Base-by-base conservation (phyloP, 2,113 vertebrate genomes). In the Thalassarche chlororhynchos region DNA sequence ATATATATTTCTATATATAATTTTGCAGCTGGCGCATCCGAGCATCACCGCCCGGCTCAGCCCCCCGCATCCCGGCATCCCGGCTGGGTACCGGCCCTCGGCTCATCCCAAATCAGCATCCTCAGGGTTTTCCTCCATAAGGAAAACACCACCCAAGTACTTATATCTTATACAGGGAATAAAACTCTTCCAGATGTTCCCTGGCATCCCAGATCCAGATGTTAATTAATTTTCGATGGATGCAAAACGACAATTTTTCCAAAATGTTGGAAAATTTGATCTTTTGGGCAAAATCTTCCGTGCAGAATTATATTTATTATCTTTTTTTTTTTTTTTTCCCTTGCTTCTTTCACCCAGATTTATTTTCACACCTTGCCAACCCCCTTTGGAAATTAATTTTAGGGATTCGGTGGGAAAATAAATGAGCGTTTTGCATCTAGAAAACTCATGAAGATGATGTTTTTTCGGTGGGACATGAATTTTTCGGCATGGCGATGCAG, bases 381-480 rank as follows among this genome's bases (percentile, higher is more conserved):
- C 7, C 34, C 2, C 36, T 15, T 2, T 2, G 17, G 25, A 9
- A 40, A 21, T 2, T 0, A 4, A 28, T 72, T 38, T 47, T 5
- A 11, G 40, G 62, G 44, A 32, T 24, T 40, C 6, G 10, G 3
- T 17, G 31, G 28, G n/a, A 4, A 34, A 49, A 44, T 0, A 17
- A 77, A 17, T 0, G 21, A 10, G 17, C 1, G 0, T 3, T 18
- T 44, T 2, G 10, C 4, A 29, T 1, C 36, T 12, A 0, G 2
- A 15, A 44, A 36, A 21, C 4, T 14, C 31, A 17, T 0, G 3
- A 4, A 29, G 0, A 1, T 0, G 2, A 10, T 0, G 3, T 5
- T 36, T 28, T 57, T 9, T 55, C 8, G 0, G 3, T 0, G 5
- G 31, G 82, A 34, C 14, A 0, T 0, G 3, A 1, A 4, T 19